Evolutionary conservation across 2,888 invertebrate species (phyloP), one percentile per base, ranked within the genome.

Genomic region (Neria commutata): DNA sequence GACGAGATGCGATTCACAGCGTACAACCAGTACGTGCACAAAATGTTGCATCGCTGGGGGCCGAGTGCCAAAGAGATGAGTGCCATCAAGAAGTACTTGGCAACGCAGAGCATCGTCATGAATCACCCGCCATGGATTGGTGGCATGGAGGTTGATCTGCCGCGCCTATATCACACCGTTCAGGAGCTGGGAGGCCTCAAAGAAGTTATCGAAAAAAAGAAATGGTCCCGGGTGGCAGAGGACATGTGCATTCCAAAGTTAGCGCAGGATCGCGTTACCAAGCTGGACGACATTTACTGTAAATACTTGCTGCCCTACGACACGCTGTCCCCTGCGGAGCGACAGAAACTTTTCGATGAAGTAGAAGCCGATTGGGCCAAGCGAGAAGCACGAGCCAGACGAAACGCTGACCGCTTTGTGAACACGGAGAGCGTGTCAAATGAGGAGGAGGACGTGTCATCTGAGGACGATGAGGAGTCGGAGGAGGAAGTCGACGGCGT

Each of bases 231-330:
- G 64, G 92, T 97, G 0, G 94, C 94, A 0, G 94, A 95, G 68
- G 87, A 89, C n/a, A 90, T 96, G 89, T 88, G 90, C 71, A 90
- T 94, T 69, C 90, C 90, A 0, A 91, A 90, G 81, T 85, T 89
- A 8, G 89, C 90, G 0, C 90, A 91, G 74, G 91, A 92, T 71
- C 87, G 92, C 47, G 89, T 90, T 1, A 89, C 90, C 2, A 92
- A 92, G 76, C 82, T 97, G 6, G 95, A 96, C 74, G 90, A 91
- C 66, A 89, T 95, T 42, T 97, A 96, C 78, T 91, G 94, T 77
- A 94, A 94, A 84, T 94, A 92, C 79, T 84, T 97, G 47, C 83
- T 97, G 64, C 93, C 95, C 0, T 97, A 95, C 73, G 94, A 94
- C 66, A 91, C 92, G 0, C 81, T 96, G 3, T 89, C 92, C 0